Conservation (phyloP, 2,113 vertebrate species). For the Poicephalus gulielmi region DNA sequence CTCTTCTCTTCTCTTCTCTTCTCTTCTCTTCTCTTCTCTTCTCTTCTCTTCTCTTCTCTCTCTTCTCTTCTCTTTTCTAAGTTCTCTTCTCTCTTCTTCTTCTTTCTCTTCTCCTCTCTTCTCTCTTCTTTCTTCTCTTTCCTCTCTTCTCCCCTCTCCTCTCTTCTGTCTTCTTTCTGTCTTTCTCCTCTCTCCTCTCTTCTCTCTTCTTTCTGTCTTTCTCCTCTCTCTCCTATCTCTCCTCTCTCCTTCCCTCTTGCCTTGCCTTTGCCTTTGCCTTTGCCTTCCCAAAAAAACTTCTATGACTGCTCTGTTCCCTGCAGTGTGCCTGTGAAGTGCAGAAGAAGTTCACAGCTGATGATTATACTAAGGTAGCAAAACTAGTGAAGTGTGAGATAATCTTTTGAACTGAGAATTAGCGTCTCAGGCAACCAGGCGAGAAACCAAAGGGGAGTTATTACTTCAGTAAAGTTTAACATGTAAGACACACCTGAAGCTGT, state of each 20-base stretch:
- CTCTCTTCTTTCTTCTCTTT: no score
- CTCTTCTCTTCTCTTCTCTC: no score
- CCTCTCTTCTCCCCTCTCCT: no score
- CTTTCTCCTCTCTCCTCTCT: no score
- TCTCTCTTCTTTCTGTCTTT: no score
- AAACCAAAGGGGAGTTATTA: constrained; percentile 67
- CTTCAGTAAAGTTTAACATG: constrained; percentile 61
- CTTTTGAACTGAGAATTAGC: constrained; percentile 73
- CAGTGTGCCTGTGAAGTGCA: constrained; percentile 64
- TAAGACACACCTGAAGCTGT: constrained; percentile 49
- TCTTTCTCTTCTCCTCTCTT: not conserved
- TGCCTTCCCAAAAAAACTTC: not conserved
- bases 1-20: no score
- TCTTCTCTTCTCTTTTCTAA: no score
- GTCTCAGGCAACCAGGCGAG: constrained; percentile 61
- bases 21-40: no score
- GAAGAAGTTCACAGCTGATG: constrained; percentile 73
- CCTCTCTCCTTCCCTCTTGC: no score
- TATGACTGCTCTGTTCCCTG: constrained; percentile 58
- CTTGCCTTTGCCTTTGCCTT: no score
- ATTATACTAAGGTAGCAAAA: constrained; percentile 66
- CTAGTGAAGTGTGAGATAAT: constrained; percentile 73
- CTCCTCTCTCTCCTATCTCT: no score
- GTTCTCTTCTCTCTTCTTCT: not conserved
- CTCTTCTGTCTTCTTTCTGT: no score